Evolutionary conservation across 2,888 invertebrate species (phyloP), one percentile per base, ranked within the genome.

Genomic region (Helicoverpa assulta): DNA sequence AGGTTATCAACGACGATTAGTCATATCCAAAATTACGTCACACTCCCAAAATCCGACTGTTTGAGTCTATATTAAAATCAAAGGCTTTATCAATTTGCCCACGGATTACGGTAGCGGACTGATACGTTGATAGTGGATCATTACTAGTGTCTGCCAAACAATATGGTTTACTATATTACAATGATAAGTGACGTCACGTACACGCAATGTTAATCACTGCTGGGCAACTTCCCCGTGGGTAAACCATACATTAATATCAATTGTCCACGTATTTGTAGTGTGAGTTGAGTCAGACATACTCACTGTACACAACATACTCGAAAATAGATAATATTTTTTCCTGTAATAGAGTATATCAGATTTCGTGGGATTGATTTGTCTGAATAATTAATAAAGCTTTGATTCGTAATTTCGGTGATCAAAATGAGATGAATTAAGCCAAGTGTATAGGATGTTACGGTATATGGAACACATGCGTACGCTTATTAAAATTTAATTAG

Each of bases 161-260:
- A 68, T 61, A 57, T 37, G 69, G 47, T 58, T 65, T 55, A 68
- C 50, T 18, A 81, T 85, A 85, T 81, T 81, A 74, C 54, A 58
- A 26, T 29, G 82, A 76, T 81, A 81, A 80, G 65, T 82, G 78
- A 76, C 78, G 80, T 67, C 76, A 81, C 70, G 68, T 62, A 50
- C 65, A 60, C 67, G 66, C 55, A 63, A 70, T 75, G 74, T 76
- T 83, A 80, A 81, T 81, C 79, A 77, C 51, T 47, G 60, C 53
- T 65, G 18, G 52, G 63, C 40, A 67, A 52, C 51, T 7, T n/a
- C 53, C 29, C 60, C 54, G 62, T 63, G 50, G 62, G 33, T 14
- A 8, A 51, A 29, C 21, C 47, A 58, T 60, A 51, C 47, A 14
- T 26, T 40, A 56, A 61, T 66, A 52, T 7, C 59, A 54, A 21